A percentile compares a stretch with the other conserved stretches of the same genome.
Evolutionary conservation across 2,888 invertebrate genomes (phyloP).

Genomic region (Amphimallon solstitiale): DNA sequence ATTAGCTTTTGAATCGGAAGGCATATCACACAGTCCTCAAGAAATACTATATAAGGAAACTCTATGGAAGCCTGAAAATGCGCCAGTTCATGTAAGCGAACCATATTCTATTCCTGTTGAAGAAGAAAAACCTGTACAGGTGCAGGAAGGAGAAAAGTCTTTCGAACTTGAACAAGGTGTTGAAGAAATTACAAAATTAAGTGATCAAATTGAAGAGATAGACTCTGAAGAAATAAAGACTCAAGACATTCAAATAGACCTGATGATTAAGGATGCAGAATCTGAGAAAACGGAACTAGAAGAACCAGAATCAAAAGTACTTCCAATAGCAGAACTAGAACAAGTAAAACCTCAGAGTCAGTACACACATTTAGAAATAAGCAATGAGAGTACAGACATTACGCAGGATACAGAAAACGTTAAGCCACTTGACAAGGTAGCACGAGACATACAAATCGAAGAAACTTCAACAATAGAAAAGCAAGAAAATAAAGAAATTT

Average conservation of each 20-base stretch:
- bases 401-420: no score
- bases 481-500: conserved; percentile 3
- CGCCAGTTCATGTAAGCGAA: neutral
- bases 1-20: neutral
- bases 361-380: no score
- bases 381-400: no score
- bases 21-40: no score
- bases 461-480: no score
- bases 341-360: neutral
- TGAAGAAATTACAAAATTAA: neutral
- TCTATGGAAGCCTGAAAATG: neutral
- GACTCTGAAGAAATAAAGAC: neutral
- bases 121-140: neutral
- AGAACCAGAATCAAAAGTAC: neutral
- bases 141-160: neutral
- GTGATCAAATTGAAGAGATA: neutral
- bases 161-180: neutral
- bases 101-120: neutral
- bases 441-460: no score
- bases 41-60: no score
- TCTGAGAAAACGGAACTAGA: neutral
- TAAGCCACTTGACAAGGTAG: no score
- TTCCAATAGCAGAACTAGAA: neutral
- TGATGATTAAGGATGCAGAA: neutral
- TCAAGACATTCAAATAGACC: neutral